phyloP scores from a whole-genome alignment of 2,888 invertebrate species.

The Brachypalpus laphriformis region DNA sequence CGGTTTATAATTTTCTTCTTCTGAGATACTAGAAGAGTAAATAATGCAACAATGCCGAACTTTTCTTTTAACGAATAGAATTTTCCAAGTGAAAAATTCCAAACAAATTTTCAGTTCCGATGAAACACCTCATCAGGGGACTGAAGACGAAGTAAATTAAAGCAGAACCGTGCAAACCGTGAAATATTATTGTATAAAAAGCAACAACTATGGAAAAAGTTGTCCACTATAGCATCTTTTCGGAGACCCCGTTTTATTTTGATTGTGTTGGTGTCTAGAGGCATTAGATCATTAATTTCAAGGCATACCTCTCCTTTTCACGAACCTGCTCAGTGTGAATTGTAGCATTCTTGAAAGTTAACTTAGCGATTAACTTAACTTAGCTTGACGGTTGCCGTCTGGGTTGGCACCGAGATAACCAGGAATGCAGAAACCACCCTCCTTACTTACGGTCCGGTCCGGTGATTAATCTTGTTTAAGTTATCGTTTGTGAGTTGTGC shows the following conservation, averaged over 20 bases:
- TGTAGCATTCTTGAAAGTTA: too few species aligned
- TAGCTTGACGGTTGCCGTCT: slow-evolving; percentile 4
- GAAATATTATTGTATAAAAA: too few species aligned
- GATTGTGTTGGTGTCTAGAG: neutral
- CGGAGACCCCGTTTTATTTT: neutral
- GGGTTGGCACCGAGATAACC: neutral
- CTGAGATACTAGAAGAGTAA: too few species aligned
- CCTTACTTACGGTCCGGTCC: slow-evolving; percentile 1
- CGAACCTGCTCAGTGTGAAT: neutral
- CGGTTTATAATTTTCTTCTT: too few species aligned
- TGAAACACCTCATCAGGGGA: slow-evolving; percentile 1
- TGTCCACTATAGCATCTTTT: too few species aligned
- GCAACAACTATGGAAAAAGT: too few species aligned
- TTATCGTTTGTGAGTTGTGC: slow-evolving; percentile 15
- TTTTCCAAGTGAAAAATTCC: slow-evolving; percentile 12
- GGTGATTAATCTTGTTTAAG: slow-evolving; percentile 33
- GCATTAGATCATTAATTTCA: slow-evolving; percentile 13
- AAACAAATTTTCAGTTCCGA: slow-evolving; percentile 17
- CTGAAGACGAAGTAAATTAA: neutral
- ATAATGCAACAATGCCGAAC: too few species aligned
- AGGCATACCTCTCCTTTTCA: neutral
- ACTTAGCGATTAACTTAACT: neutral
- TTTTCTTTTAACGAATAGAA: neutral
- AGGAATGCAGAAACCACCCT: neutral
- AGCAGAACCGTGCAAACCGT: neutral